Percentiles rank a stretch among this genome's conserved stretches.
phyloP scores from a whole-genome alignment of 2,888 invertebrate species.

The Apamea epomidion region DNA sequence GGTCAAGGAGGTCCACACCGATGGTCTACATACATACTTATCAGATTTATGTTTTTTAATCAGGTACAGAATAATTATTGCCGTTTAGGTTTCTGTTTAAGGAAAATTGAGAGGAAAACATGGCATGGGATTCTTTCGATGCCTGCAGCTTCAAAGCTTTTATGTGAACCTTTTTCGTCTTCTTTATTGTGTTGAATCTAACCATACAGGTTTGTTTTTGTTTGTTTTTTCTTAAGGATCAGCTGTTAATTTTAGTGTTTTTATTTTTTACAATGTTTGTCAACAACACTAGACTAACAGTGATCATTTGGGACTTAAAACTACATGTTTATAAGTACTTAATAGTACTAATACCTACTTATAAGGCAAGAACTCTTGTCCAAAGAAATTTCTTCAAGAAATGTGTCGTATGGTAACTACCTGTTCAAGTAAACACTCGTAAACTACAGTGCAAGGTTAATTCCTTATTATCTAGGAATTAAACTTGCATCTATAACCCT shows the following conservation, averaged over 20 bases:
- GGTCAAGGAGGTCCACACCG: conserved; percentile 85
- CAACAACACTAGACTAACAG: background rate
- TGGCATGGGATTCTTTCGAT: background rate
- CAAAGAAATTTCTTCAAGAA: background rate
- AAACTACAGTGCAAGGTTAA: conserved; percentile 29
- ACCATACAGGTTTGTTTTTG: background rate
- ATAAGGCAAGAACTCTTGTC: background rate
- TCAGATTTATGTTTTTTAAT: conserved; percentile 56
- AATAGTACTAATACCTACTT: background rate
- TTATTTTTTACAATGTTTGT: background rate
- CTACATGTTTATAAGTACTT: background rate
- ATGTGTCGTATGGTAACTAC: background rate
- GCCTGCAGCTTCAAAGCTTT: background rate
- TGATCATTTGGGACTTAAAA: background rate
- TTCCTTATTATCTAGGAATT: conserved; percentile 33
- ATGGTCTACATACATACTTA: conserved; percentile 73
- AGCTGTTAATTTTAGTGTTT: background rate
- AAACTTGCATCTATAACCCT: background rate
- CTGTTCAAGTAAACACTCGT: background rate
- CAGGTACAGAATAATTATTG: conserved; percentile 18
- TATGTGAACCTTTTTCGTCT: no score
- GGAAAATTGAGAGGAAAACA: conserved; percentile 49
- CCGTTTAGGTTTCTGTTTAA: conserved; percentile 30
- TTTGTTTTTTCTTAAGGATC: background rate
- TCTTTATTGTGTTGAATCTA: background rate